These are phyloP conservation scores for Drosophila arawakana DNA, from an alignment of 1,140 invertebrate species.

Conservation along the genomic window DNA sequence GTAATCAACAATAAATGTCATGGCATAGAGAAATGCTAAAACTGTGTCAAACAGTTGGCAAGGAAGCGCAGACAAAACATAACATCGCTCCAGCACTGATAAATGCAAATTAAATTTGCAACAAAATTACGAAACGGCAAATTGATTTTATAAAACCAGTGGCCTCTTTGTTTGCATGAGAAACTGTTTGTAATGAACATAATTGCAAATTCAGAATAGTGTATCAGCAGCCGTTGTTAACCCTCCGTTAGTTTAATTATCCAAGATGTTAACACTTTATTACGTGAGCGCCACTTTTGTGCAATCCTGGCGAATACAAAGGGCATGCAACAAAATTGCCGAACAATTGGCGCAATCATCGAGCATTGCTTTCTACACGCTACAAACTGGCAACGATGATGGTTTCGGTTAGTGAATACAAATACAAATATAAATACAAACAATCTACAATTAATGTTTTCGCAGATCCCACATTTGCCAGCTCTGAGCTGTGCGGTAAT, in stretches of 20 bases:
- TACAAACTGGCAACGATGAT: slow-evolving; percentile 73
- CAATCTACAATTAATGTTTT: slow-evolving; percentile 4
- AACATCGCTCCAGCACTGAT: slow-evolving; percentile 47
- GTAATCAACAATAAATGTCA: slow-evolving; percentile 77
- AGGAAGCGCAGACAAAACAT: slow-evolving; percentile 45
- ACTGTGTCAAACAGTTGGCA: slow-evolving; percentile 70
- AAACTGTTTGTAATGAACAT: slow-evolving; percentile 26
- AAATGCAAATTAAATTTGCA: slow-evolving; percentile 51
- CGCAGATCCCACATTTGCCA: slow-evolving; percentile 81
- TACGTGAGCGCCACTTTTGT: slow-evolving; percentile 89
- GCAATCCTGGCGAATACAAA: slow-evolving; percentile 87
- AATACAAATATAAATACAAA: neutral
- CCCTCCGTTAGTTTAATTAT: neutral
- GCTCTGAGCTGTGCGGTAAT: slow-evolving; percentile 86
- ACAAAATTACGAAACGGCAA: slow-evolving; percentile 65
- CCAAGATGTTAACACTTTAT: slow-evolving; percentile 86
- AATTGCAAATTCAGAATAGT: slow-evolving; percentile 5
- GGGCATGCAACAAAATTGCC: slow-evolving; percentile 84
- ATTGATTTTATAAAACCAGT: slow-evolving; percentile 59
- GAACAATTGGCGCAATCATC: slow-evolving; percentile 84
- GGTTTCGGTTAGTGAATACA: slow-evolving; percentile 68
- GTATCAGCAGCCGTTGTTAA: neutral
- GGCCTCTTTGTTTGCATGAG: neutral
- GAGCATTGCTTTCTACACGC: slow-evolving; percentile 79
- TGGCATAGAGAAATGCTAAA: slow-evolving; percentile 49